Percentiles rank a stretch among this genome's conserved stretches.
Evolutionary conservation across 1,140 invertebrate genomes (phyloP).

Genomic region (Bradysia coprophila): DNA sequence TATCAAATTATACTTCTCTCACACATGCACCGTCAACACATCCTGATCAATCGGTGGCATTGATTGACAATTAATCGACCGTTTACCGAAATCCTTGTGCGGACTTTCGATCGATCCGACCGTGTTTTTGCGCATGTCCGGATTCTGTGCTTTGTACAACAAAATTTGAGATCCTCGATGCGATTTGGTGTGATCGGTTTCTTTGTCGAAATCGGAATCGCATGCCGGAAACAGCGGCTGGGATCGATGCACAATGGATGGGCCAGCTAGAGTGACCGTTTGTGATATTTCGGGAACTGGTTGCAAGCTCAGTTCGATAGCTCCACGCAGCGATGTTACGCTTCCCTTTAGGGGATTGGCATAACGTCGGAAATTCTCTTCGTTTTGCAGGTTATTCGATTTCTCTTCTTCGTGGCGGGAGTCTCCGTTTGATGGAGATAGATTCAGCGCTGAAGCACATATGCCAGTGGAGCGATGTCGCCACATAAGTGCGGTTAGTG

Average conservation of each 20-base stretch:
- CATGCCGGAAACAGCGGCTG: conserved; percentile 34
- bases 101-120: conserved; percentile 49
- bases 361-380: conserved; percentile 61
- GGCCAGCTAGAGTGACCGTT: conserved; percentile 22
- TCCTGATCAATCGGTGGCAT: conserved; percentile 27
- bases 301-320: conserved; percentile 29
- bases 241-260: conserved; percentile 35
- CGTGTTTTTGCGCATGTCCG: conserved; percentile 59
- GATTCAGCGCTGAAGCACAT: conserved; percentile 28
- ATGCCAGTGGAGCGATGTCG: conserved; percentile 31
- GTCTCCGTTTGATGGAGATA: conserved; percentile 31
- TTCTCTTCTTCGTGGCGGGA: conserved; percentile 62
- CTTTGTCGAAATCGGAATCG: conserved; percentile 22
- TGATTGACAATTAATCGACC: conserved; percentile 25
- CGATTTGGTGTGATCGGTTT: conserved; percentile 13
- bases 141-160: conserved; percentile 51
- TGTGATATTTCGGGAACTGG: conserved; percentile 25
- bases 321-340: conserved; percentile 19
- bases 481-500: conserved; percentile 27
- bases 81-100: conserved; percentile 61
- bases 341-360: conserved; percentile 29
- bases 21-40: conserved; percentile 34
- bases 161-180: conserved; percentile 35
- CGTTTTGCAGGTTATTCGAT: conserved; percentile 75
- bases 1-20: not conserved